Evolutionary conservation across 2,888 invertebrate species (phyloP), one percentile per base, ranked within the genome.

Genomic region (Megaustenia siamemsis): DNA sequence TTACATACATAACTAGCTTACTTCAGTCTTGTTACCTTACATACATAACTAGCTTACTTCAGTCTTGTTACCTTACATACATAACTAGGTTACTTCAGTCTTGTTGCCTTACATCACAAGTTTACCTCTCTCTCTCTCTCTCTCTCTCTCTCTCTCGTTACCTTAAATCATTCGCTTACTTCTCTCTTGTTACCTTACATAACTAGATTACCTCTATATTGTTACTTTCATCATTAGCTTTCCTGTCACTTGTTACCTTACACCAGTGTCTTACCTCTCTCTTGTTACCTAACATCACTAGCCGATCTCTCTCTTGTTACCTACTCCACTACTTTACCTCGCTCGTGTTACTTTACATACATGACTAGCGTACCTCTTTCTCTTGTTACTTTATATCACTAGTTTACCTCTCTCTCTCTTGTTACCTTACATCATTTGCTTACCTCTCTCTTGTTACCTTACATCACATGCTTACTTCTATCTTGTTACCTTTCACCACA

Each of bases 111-210:
- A 49, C 15, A 49, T 49, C n/a, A n/a, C n/a, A n/a, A n/a, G n/a
- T n/a, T n/a, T n/a, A n/a, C n/a, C n/a, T n/a, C n/a, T n/a, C 32
- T 77, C 77, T 63, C n/a, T 78, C 66, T 66, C 43, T 78, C 63
- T 78, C 63, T 66, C 66, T 66, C 66, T 66, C 63, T 66, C 66
- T 66, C 66, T 66, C 43, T 78, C 66, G 15, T 24, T 40, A 8
- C 24, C 69, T 40, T 10, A 4, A 4, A 24, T 69, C 43, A 1
- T 24, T 24, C 40, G 3, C 24, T 1, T 68, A n/a, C 32, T 32
- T 40, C 69, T 24, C 40, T 40, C 40, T 24, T n/a, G 24, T 77
- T 6, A 2, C 21, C 76, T 5, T n/a, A n/a, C 45, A 38, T 40
- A 12, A 21, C 2, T 40, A 2, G 4, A 15, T 18, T 28, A 5